Conservation (phyloP, 2,113 vertebrate genomes). For the Saguinus midas region DNA sequence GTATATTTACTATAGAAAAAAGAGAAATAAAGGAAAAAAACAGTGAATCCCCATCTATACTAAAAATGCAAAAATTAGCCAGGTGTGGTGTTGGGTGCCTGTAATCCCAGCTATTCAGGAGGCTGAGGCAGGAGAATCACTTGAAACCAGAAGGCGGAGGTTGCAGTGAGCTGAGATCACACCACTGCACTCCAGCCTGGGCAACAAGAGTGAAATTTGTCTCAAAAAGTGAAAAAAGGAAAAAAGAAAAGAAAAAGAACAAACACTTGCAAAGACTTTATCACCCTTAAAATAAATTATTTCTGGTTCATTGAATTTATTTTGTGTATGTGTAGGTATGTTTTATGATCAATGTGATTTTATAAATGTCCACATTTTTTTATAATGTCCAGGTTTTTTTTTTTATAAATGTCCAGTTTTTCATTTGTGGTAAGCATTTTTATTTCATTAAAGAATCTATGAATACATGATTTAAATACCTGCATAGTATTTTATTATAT, state of each 20-base stretch:
- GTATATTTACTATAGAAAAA: not conserved
- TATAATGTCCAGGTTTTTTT: too few species aligned
- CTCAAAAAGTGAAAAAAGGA: not conserved
- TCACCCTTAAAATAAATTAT: not conserved
- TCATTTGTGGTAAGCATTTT: not conserved
- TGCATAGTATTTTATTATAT: not conserved
- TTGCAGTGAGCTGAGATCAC: too few species aligned
- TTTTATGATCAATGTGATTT: conserved; percentile 6
- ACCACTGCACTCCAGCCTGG: too few species aligned
- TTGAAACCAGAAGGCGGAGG: too few species aligned
- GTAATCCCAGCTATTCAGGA: too few species aligned
- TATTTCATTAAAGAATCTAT: not conserved
- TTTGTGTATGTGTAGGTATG: not conserved
- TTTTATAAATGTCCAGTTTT: not conserved
- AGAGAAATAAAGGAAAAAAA: not conserved
- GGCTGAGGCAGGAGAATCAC: too few species aligned
- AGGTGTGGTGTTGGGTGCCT: too few species aligned
- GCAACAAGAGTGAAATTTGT: too few species aligned
- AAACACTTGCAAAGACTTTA: not conserved
- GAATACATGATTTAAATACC: not conserved
- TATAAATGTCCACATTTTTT: too few species aligned
- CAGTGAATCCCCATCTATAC: too few species aligned
- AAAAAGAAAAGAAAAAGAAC: not conserved
- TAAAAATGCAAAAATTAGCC: too few species aligned
- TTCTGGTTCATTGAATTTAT: not conserved